These are phyloP conservation scores for Eublepharis macularius DNA, from an alignment of 2,113 vertebrate genomes.

Conservation along the genomic window DNA sequence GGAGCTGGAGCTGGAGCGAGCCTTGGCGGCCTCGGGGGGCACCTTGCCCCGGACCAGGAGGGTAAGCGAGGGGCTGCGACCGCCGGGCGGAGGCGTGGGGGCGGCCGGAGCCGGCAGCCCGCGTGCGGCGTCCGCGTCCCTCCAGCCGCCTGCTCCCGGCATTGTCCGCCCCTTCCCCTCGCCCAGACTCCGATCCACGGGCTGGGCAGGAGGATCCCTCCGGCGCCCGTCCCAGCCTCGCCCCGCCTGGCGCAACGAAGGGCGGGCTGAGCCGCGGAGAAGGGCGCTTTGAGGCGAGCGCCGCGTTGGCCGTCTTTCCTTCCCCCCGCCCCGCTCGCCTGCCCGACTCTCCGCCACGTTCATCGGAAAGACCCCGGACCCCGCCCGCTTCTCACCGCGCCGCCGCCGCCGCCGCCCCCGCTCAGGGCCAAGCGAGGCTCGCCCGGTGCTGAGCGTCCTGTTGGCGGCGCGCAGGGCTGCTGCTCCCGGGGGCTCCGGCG, in stretches of 20 bases:
- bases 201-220: not conserved
- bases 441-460: not conserved
- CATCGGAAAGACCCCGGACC: too few relatives aligned
- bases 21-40: conserved; percentile 85
- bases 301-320: not conserved
- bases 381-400: too few relatives aligned
- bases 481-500: not conserved
- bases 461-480: not conserved
- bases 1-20: conserved; percentile 78
- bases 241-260: not conserved
- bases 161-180: not conserved
- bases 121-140: not conserved
- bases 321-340: not conserved
- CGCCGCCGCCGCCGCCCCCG: not conserved
- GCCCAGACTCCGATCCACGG: not conserved
- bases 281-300: too few relatives aligned
- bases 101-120: not conserved
- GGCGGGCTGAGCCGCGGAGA: too few relatives aligned
- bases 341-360: too few relatives aligned
- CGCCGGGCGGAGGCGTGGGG: fast-evolving
- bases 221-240: not conserved
- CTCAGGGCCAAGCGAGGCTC: not conserved
- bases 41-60: conserved; percentile 77
- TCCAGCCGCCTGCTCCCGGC: not conserved
- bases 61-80: conserved; percentile 17